Conservation (phyloP, 2,888 invertebrate species). For the Cantharis flavilabris region DNA sequence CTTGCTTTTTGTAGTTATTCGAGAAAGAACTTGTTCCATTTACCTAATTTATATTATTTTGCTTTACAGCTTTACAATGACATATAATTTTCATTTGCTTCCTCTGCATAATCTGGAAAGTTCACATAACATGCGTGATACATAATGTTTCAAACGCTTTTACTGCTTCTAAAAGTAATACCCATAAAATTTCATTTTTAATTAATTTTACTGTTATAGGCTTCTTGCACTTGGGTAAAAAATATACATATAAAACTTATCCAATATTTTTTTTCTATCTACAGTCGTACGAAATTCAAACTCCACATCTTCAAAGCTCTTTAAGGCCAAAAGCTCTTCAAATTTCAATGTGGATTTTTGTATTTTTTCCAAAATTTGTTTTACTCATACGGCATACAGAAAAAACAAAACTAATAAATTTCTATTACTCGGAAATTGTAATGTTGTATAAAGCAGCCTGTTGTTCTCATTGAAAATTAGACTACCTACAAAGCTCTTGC, state of each 20-base stretch:
- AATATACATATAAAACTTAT: background rate
- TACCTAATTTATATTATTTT: background rate
- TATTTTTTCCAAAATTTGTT: no score
- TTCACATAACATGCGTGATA: background rate
- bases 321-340: no score
- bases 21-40: background rate
- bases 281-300: no score
- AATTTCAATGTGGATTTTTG: no score
- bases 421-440: background rate
- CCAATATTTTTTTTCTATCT: no score
- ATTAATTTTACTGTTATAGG: background rate
- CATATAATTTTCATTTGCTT: background rate
- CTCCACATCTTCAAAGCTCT: background rate
- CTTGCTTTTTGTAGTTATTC: background rate
- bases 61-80: background rate
- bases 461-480: background rate
- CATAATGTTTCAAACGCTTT: background rate
- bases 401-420: background rate
- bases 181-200: background rate
- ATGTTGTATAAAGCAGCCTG: background rate
- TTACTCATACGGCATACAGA: no score
- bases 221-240: background rate
- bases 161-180: background rate
- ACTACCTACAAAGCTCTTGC: background rate
- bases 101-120: background rate